Percentiles rank a stretch among this genome's conserved stretches.
phyloP scores from a whole-genome alignment of 2,113 vertebrate species.

The Zosterops japonicus region DNA sequence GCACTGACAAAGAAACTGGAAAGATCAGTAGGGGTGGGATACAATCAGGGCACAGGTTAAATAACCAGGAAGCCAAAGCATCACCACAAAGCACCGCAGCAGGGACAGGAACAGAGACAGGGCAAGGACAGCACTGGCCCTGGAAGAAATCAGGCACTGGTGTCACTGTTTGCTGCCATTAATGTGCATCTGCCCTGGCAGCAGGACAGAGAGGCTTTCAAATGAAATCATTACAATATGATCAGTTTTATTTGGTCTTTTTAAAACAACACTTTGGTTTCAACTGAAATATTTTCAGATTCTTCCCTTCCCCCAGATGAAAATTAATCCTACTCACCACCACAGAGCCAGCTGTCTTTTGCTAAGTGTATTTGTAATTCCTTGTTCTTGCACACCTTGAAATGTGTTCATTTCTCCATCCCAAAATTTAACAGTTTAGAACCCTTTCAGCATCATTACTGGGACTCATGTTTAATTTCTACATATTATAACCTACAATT shows the following conservation, averaged over 20 bases:
- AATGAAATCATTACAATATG: slow-evolving; percentile 30
- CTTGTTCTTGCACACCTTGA: background rate
- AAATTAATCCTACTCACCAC: background rate
- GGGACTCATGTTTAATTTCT: background rate
- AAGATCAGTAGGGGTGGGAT: slow-evolving; percentile 3
- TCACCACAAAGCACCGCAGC: background rate
- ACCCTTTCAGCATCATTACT: background rate
- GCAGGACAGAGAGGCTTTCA: slow-evolving; percentile 54
- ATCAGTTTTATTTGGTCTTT: slow-evolving; percentile 42
- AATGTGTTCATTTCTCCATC: background rate
- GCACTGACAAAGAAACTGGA: slow-evolving; percentile 39
- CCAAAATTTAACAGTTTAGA: background rate
- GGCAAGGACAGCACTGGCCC: background rate
- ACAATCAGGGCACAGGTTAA: slow-evolving; percentile 30
- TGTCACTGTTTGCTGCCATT: background rate
- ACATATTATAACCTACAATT: background rate
- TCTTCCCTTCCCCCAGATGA: background rate
- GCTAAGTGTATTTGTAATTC: background rate
- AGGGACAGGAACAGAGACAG: background rate
- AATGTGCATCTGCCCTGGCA: background rate
- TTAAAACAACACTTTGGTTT: slow-evolving; percentile 47
- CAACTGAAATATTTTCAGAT: slow-evolving; percentile 3
- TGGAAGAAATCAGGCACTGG: background rate
- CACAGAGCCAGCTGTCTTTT: background rate
- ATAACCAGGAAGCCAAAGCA: slow-evolving; percentile 17